Evolutionary conservation across 2,797 vertebrate genomes (phyloP), one percentile per base, ranked within the genome.

Genomic region (Yasuhikotakia modesta): DNA sequence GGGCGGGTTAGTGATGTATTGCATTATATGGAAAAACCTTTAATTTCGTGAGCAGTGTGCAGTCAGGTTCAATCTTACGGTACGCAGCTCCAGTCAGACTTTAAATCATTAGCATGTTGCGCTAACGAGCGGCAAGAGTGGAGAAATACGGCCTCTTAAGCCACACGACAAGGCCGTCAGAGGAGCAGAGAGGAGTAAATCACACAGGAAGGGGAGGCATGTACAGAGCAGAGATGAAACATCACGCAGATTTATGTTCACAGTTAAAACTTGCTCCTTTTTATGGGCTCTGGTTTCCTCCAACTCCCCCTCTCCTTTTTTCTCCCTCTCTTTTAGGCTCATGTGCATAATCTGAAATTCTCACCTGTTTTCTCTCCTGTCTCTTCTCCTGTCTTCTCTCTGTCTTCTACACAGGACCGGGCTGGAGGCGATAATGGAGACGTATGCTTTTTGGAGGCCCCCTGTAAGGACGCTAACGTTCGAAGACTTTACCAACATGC

Each of bases 341-440:
- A 39, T 22, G 71, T 70, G 78, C 60, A 75, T 67, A 69, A 73
- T 64, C 46, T 57, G 32, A 78, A 76, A 53, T 75, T 72, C 53
- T 80, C 58, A 78, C 76, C 61, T 82, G 63, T 73, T 75, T 80
- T 55, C 24, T 70, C 30, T 66, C 60, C 58, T 61, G 52, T 72
- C 22, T 43, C 39, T 16, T 71, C 39, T 32, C 55, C 46, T 43
- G 73, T 12, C 87, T 87, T 86, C 90, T 43, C 39, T 11, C 10
- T 43, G 39, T 43, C 39, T 2, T 10, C 32, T 81, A n/a, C 32
- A 22, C 90, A 99, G 97, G 90, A 98, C 97, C 0, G 97, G 97
- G 63, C 92, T 99, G 90, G 97, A 99, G 93, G 97, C 97, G 35
- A 99, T 99, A 86, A 99, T 99, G 97, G 97, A 99, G 92, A 98